Base-by-base conservation (phyloP, 2,113 vertebrate species). In the Alethe castanea region DNA sequence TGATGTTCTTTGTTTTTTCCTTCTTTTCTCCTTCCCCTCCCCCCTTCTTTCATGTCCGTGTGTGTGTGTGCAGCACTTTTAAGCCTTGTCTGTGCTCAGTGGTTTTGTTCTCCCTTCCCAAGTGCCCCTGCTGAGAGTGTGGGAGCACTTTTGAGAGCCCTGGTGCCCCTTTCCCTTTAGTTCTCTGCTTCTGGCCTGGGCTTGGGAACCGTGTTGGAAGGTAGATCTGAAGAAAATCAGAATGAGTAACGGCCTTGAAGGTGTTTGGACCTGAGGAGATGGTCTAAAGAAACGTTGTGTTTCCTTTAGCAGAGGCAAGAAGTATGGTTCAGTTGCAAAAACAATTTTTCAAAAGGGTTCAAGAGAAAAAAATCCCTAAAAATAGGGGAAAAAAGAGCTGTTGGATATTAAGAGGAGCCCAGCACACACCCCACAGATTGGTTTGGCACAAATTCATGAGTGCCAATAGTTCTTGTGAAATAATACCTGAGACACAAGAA, bases 171-270 rank as follows among this genome's bases (percentile, higher is more conserved):
- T 74, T 81, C 66, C 90, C 67, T 67, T 48, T 86, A 95, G 90
- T 72, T 82, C 78, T 35, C 61, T 1, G 65, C 82, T 90, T 90
- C 93, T 96, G 86, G 86, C 69, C 92, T 95, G 96, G 88, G 93
- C 38, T 81, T 96, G 77, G 89, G 96, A 97, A 96, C 92, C 92
- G 92, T 96, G 96, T 97, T 97, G 96, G 96, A 95, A 94, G 96
- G 92, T 77, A 95, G 92, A 92, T 84, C 62, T 84, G 86, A 45
- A 88, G 89, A 50, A n/a, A 81, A 95, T 86, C 73, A 40, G 79
- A 79, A 90, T 4, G 7, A 81, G 66, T 42, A 60, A 94, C 0
- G 22, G 72, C 91, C 88, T 88, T 35, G 57, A 72, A 84, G 77
- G 48, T 78, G 67, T 94, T 96, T 97, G 82, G 72, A 88, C 80